Evolutionary conservation across 2,797 vertebrate genomes (phyloP).

Genomic region (Acipenser oxyrinchus): DNA sequence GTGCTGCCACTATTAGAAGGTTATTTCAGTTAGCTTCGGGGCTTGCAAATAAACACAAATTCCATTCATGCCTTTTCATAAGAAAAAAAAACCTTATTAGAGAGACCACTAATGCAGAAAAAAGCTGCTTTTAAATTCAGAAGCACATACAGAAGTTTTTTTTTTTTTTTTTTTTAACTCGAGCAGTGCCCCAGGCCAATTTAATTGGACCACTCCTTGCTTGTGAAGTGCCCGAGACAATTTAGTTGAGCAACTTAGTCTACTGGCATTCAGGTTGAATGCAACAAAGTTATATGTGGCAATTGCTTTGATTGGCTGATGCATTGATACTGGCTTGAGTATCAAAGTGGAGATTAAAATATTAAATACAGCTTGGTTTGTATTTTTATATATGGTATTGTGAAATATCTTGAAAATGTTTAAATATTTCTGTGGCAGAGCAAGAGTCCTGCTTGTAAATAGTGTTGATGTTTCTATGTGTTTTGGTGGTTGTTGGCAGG

Average conservation of each 20-base stretch:
- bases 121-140: slow-evolving; percentile 27
- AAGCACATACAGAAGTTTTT: slow-evolving; percentile 12
- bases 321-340: neutral
- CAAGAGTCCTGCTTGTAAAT: too few relatives aligned
- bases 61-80: slow-evolving; percentile 30
- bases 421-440: too few relatives aligned
- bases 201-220: slow-evolving; percentile 20
- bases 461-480: too few relatives aligned
- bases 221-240: slow-evolving; percentile 15
- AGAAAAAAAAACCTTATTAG: slow-evolving; percentile 27
- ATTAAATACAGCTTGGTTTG: neutral
- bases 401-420: too few relatives aligned
- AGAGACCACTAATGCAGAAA: slow-evolving; percentile 19
- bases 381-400: too few relatives aligned
- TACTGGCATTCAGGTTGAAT: slow-evolving; percentile 20
- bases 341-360: neutral
- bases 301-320: slow-evolving; percentile 6
- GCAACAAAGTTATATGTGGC: slow-evolving; percentile 13
- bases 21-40: slow-evolving; percentile 32
- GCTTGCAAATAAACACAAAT: slow-evolving; percentile 30
- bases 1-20: slow-evolving; percentile 17
- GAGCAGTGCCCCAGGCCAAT: slow-evolving; percentile 17
- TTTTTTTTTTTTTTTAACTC: slow-evolving; percentile 19
- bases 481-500: too few relatives aligned
- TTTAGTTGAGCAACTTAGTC: slow-evolving; percentile 22